These are phyloP conservation scores for Mantis religiosa DNA, from an alignment of 2,888 invertebrate species.

Conservation along the genomic window DNA sequence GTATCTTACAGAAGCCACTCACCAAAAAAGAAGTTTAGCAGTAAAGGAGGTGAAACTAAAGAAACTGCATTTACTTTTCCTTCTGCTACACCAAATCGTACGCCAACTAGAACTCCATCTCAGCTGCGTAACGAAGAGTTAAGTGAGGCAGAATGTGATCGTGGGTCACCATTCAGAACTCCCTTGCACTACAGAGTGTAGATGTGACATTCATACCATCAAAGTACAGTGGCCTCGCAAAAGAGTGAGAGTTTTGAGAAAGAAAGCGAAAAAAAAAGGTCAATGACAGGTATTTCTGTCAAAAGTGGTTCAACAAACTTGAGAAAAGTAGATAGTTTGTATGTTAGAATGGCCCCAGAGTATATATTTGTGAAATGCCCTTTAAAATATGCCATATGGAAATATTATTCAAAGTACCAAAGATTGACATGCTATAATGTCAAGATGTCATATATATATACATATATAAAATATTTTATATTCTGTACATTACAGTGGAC, in stretches of 20 bases:
- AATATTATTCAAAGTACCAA: neutral
- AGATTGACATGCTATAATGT: neutral
- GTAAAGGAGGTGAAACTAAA: conserved; percentile 20
- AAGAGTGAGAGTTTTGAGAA: neutral
- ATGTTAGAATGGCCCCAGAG: neutral
- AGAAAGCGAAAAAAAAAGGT: neutral
- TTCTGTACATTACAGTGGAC: neutral
- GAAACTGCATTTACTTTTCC: conserved; percentile 32
- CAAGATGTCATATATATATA: neutral
- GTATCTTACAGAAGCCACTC: conserved; percentile 25
- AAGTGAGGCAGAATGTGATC: conserved; percentile 30
- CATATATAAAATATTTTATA: neutral
- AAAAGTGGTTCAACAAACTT: neutral
- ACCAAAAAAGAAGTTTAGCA: conserved; percentile 25
- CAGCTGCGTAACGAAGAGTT: conserved; percentile 20
- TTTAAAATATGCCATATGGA: neutral
- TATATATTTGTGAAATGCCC: neutral
- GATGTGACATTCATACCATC: neutral
- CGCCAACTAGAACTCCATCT: conserved; percentile 11
- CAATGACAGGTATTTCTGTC: neutral
- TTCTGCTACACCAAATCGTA: neutral
- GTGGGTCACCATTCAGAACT: conserved; percentile 18
- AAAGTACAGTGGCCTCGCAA: neutral
- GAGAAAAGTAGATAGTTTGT: neutral
- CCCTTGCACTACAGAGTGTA: conserved; percentile 25